phyloP scores from a whole-genome alignment of 2,113 vertebrate species.

The Hystrix brachyura region DNA sequence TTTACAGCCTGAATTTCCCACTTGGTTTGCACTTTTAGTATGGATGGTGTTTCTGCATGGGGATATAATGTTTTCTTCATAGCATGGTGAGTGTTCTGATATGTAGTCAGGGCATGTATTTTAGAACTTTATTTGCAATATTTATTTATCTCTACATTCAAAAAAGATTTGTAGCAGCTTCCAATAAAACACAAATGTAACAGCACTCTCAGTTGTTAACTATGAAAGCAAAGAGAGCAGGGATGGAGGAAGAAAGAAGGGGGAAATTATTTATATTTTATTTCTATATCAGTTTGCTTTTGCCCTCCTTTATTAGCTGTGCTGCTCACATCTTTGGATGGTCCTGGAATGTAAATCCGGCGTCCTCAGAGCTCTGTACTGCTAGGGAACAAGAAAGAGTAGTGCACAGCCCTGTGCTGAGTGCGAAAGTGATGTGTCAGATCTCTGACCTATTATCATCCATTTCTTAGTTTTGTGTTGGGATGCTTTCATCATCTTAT shows the following conservation, averaged over 20 bases:
- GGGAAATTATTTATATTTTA: not conserved
- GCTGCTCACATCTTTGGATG: not conserved
- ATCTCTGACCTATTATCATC: not conserved
- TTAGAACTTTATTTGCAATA: not conserved
- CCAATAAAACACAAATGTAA: not conserved
- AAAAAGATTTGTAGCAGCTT: not conserved
- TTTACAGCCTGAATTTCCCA: not conserved
- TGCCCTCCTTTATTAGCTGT: not conserved
- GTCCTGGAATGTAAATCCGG: not conserved
- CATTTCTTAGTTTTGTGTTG: not conserved
- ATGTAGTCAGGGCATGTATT: not conserved
- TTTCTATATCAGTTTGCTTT: not conserved
- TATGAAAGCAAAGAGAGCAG: not conserved
- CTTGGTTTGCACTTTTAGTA: not conserved
- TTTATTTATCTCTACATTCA: not conserved
- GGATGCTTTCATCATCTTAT: constrained; percentile 4
- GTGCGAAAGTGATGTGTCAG: not conserved
- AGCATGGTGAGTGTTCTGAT: not conserved
- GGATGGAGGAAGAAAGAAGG: not conserved
- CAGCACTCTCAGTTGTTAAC: not conserved
- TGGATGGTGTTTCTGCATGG: not conserved
- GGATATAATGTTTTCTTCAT: not conserved
- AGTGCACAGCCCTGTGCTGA: not conserved
- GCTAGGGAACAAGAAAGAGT: not conserved
- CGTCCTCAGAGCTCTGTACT: not conserved